Base-by-base conservation (phyloP, 1,140 invertebrate genomes). In the Leucophenga varia region DNA sequence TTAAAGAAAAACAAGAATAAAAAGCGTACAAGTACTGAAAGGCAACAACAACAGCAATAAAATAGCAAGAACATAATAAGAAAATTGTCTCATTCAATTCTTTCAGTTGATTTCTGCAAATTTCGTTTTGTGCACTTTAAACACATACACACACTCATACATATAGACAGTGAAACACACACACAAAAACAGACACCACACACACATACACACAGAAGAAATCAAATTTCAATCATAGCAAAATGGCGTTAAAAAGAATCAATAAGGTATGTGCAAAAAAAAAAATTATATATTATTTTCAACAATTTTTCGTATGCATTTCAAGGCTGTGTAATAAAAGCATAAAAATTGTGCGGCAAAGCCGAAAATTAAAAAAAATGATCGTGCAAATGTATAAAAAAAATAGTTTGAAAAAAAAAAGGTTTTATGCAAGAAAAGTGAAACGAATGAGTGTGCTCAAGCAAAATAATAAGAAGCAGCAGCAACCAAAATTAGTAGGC, bases 191-290 rank as follows among this genome's bases (percentile, higher is more conserved):
- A 68, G 53, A 51, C 17, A 44, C 55, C 52, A 64, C 51, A 54
- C 49, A 60, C 58, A 64, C 54, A 61, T 55, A 68, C 55, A 63
- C 50, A 67, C 52, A 57, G 22, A 69, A 61, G 55, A 67, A 72
- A 72, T 73, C 65, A 72, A 73, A 73, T 73, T 72, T 67, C 63
- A 72, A 69, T 68, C 69, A 70, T 61, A 25, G 34, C 38, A 71
- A 73, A 89, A 93, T 93, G 91, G 90, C 91, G 83, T 87, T 93
- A 85, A 93, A 93, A 86, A 84, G 91, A 88, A 93, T 93, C 84
- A 93, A 93, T 87, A 93, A 93, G 89, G 90, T 91, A 87, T 78
- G 86, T 86, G 72, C 63, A 73, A 56, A 55, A 61, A 64, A 25
- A 6, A 10, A 25, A 25, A 6, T 25, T n/a, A n/a, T n/a, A n/a